phyloP scores from a whole-genome alignment of 53 echinoderm and acorn worm genomes.

The Paracentrotus lividus region DNA sequence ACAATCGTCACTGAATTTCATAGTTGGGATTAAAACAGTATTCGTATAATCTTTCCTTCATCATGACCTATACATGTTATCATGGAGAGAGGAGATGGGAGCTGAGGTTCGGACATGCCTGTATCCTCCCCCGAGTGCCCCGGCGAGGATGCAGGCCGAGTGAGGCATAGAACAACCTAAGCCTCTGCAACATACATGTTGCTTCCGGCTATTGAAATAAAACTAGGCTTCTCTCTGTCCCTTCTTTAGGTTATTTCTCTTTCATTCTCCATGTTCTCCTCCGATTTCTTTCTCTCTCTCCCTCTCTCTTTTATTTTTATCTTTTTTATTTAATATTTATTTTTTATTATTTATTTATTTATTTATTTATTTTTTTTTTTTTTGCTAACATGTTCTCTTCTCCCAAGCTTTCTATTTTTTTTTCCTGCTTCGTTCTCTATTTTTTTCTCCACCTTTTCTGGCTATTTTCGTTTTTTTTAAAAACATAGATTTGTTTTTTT shows the following conservation, averaged over 20 bases:
- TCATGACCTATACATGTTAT: not conserved
- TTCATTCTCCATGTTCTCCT: not conserved
- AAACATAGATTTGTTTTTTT: no score
- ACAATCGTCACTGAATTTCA: not conserved
- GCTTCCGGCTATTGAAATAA: not conserved
- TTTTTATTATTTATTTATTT: not conserved
- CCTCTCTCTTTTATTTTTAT: not conserved
- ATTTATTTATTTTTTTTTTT: not conserved
- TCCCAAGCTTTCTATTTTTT: not conserved
- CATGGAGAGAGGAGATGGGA: not conserved
- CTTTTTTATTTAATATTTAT: not conserved
- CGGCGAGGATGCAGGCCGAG: constrained; percentile 10
- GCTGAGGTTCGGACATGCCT: not conserved
- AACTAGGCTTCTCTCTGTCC: not conserved
- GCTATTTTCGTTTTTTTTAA: no score
- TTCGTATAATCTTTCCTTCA: no score
- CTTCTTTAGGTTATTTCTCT: not conserved
- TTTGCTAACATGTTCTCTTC: not conserved
- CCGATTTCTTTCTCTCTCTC: not conserved
- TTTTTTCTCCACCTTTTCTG: not conserved
- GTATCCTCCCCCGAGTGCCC: constrained; percentile 35
- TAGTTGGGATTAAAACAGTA: not conserved
- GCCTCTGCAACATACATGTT: not conserved
- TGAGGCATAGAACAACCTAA: constrained; percentile 21
- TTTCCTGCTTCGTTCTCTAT: not conserved